Evolutionary conservation across 2,113 vertebrate genomes (phyloP).

Genomic region (Nothocercus nigrocapillus): DNA sequence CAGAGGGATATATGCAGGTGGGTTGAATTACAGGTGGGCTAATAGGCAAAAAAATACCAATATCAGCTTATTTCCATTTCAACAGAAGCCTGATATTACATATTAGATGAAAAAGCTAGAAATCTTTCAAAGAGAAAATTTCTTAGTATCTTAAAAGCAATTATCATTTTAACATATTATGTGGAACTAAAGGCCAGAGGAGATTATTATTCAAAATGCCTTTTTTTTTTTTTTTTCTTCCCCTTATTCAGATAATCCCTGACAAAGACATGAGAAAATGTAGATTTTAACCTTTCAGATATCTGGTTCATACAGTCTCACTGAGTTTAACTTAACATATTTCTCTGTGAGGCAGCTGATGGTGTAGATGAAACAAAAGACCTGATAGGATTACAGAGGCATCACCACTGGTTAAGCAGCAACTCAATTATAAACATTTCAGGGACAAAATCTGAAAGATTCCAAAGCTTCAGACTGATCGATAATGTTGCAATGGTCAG

Average conservation of each 20-base stretch:
- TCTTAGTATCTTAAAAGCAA: slow-evolving; percentile 44
- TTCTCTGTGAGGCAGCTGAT: background rate
- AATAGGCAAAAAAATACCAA: slow-evolving; percentile 42
- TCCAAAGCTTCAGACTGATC: background rate
- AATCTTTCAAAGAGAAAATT: slow-evolving; percentile 53
- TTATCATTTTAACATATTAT: slow-evolving; percentile 37
- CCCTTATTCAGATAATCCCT: background rate
- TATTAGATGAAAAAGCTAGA: slow-evolving; percentile 27
- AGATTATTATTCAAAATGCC: slow-evolving; percentile 31
- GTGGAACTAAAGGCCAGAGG: slow-evolving; percentile 46
- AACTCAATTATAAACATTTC: background rate
- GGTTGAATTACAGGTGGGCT: slow-evolving; percentile 25
- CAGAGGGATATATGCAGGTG: slow-evolving; percentile 17
- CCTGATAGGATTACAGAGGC: background rate
- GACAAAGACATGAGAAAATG: slow-evolving; percentile 25
- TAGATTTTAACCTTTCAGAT: slow-evolving; percentile 57
- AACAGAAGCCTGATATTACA: background rate
- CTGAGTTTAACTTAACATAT: background rate
- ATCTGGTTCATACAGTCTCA: slow-evolving; percentile 1
- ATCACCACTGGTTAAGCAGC: background rate
- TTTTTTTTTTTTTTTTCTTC: background rate
- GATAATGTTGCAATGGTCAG: background rate
- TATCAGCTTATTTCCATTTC: slow-evolving; percentile 37
- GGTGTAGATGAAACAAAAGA: slow-evolving; percentile 5
- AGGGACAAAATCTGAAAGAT: background rate